A percentile compares a stretch with the other conserved stretches of the same genome.
phyloP scores from a whole-genome alignment of 2,113 vertebrate species.

The Rhombomys opimus region DNA sequence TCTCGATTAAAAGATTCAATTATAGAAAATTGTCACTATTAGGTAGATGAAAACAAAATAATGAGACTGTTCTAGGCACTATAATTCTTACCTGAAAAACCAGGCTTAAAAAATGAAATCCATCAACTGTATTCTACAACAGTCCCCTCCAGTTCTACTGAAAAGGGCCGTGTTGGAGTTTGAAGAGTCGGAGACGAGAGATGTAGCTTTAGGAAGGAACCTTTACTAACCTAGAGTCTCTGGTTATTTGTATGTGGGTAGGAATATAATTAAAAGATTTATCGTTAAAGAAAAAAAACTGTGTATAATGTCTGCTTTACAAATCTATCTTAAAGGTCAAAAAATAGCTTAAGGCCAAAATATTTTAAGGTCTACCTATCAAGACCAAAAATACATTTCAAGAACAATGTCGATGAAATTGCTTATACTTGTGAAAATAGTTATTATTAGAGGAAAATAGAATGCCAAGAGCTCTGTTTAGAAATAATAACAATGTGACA shows the following conservation, averaged over 20 bases:
- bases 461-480: slow-evolving; percentile 46
- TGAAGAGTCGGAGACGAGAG: slow-evolving; percentile 13
- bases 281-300: not conserved
- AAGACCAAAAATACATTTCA: slow-evolving; percentile 22
- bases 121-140: not conserved
- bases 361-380: slow-evolving; percentile 7
- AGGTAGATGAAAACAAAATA: slow-evolving; percentile 77
- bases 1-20: slow-evolving; percentile 81
- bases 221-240: not conserved
- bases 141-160: not conserved
- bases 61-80: slow-evolving; percentile 58
- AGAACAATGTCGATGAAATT: not conserved
- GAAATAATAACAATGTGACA: not conserved
- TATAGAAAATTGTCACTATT: slow-evolving; percentile 80
- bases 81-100: slow-evolving; percentile 65
- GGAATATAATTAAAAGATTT: not conserved
- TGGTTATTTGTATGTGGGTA: not conserved
- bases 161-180: not conserved
- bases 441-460: slow-evolving; percentile 21
- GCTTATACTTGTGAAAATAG: slow-evolving; percentile 18
- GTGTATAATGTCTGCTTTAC: not conserved
- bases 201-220: not conserved
- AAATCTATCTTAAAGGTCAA: slow-evolving; percentile 40
- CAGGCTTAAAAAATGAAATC: slow-evolving; percentile 60
- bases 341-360: slow-evolving; percentile 1